Evolutionary conservation across 2,888 invertebrate species (phyloP).

Genomic region (Tetranychus piercei): DNA sequence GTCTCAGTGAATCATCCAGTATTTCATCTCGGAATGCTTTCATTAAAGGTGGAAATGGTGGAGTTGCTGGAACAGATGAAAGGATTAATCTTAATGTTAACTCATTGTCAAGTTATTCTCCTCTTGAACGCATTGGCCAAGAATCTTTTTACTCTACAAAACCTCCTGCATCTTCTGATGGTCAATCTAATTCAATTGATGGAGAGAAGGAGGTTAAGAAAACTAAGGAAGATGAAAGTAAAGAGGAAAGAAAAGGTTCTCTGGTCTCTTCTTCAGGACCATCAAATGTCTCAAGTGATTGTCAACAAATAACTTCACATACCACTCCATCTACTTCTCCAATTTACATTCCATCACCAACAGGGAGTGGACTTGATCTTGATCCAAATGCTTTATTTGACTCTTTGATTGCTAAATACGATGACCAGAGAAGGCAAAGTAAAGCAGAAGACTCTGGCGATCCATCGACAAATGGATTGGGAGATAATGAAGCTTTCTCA

Average conservation of each 20-base stretch:
- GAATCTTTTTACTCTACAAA: background rate
- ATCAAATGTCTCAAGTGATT: background rate
- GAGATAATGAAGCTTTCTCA: background rate
- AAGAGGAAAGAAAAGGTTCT: background rate
- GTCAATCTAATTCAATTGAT: background rate
- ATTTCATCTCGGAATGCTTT: constrained; percentile 43
- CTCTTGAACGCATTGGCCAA: background rate
- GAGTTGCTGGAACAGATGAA: background rate
- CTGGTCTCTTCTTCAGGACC: background rate
- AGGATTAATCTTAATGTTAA: constrained; percentile 4
- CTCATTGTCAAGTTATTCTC: background rate
- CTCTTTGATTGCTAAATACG: background rate
- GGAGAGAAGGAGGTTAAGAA: background rate
- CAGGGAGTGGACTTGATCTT: background rate
- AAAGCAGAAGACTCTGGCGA: background rate
- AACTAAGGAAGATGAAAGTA: background rate
- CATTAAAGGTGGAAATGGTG: background rate
- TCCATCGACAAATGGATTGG: background rate
- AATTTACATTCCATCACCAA: background rate
- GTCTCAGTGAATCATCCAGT: constrained; percentile 59
- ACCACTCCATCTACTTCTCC: background rate
- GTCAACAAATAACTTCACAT: background rate
- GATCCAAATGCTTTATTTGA: constrained; percentile 7
- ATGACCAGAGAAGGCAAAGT: background rate
- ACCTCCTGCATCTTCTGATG: background rate